Conservation (phyloP, 2,888 invertebrate species). For the Sarcophaga subvicina region DNA sequence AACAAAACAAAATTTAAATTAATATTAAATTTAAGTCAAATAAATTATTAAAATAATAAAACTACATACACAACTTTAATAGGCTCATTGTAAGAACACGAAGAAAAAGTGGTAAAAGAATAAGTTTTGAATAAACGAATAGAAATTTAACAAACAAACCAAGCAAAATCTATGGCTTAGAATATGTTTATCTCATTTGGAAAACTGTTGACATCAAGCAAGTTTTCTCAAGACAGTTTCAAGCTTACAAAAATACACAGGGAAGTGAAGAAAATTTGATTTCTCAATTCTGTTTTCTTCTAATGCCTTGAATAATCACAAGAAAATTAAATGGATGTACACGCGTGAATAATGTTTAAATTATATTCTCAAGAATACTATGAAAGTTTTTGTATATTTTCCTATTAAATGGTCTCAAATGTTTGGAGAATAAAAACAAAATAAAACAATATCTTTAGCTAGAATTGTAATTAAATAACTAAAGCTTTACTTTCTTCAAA, state of each 20-base stretch:
- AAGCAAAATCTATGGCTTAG: not conserved
- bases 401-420: no score
- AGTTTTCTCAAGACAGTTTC: not conserved
- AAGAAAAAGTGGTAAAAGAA: slow-evolving; percentile 1
- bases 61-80: slow-evolving; percentile 16
- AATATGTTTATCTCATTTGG: not conserved
- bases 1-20: slow-evolving; percentile 70
- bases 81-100: slow-evolving; percentile 52
- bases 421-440: no score
- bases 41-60: slow-evolving; percentile 42
- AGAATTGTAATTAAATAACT: no score
- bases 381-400: no score
- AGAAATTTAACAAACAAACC: not conserved
- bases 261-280: no score
- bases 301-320: not conserved
- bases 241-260: no score
- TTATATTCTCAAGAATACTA: no score
- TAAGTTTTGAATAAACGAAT: slow-evolving; percentile 19
- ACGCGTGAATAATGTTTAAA: no score
- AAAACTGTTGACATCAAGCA: not conserved
- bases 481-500: no score
- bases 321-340: not conserved
- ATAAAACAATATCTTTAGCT: no score
- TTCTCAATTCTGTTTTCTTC: not conserved
- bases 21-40: slow-evolving; percentile 60